Evolutionary conservation across 1,140 invertebrate genomes (phyloP).

Genomic region (Diplogasteroides magnus): DNA sequence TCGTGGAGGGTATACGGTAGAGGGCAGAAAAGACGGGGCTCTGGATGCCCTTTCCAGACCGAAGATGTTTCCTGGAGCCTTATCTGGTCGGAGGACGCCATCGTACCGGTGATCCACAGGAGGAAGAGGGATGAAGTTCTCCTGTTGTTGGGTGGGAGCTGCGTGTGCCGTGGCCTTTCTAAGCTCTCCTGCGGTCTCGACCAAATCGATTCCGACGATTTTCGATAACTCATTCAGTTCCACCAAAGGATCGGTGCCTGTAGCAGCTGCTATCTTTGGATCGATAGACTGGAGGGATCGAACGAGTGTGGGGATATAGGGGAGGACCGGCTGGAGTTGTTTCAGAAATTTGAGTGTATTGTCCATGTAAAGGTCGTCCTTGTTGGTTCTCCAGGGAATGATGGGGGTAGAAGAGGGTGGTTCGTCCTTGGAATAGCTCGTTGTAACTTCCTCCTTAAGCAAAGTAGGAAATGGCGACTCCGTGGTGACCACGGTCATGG

Average conservation of each 20-base stretch:
- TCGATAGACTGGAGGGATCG: conserved; percentile 19
- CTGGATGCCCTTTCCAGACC: not conserved
- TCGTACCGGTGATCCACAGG: not conserved
- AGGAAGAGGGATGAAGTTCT: not conserved
- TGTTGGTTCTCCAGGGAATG: not conserved
- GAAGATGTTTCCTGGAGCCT: not conserved
- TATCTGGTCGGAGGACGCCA: not conserved
- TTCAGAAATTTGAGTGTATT: conserved; percentile 31
- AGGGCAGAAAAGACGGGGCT: not conserved
- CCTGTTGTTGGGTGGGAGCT: not conserved
- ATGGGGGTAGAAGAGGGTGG: not conserved
- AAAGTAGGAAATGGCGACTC: too few relatives aligned
- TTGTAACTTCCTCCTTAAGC: too few relatives aligned
- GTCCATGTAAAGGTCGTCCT: conserved; percentile 21
- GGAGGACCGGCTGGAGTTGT: conserved; percentile 28
- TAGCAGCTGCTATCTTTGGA: not conserved
- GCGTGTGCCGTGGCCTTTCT: not conserved
- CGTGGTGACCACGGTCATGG: too few relatives aligned
- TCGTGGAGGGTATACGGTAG: conserved; percentile 18
- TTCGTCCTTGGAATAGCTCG: not conserved
- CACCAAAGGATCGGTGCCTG: conserved; percentile 1
- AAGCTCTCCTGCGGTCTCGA: too few relatives aligned
- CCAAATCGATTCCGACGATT: too few relatives aligned
- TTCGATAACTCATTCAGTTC: not conserved
- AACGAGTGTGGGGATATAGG: conserved; percentile 27